Base-by-base conservation (phyloP, 2,113 vertebrate genomes). In the Haplochromis burtoni region DNA sequence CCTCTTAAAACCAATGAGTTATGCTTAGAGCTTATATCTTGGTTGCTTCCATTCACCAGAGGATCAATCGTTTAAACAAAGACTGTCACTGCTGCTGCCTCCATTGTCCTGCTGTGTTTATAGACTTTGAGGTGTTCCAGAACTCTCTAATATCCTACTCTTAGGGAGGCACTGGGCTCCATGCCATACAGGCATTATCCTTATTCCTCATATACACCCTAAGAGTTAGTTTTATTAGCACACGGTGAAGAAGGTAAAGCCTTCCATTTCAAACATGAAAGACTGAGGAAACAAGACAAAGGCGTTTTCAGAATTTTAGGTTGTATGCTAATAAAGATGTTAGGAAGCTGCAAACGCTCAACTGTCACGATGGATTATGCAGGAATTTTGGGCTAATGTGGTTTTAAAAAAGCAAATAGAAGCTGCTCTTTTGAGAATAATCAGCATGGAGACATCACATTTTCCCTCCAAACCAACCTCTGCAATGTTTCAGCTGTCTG, bases 101-200 rank as follows among this genome's bases (percentile, higher is more conserved):
- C 66, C 55, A 83, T 66, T 84, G 81, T 91, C 87, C 88, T 73
- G 86, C 85, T 80, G 83, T 68, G 61, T 88, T 94, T 88, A 95
- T 93, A 89, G 78, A 93, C 59, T 78, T 71, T 95, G 95, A 95
- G 94, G 90, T 91, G 87, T 95, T 94, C 93, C 94, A 96, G 93
- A 92, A 81, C 87, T 91, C 83, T 89, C 86, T 80, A 90, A 94
- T 93, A 95, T 95, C 90, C 93, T 91, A 87, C 82, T 89, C 91
- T 90, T 89, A 91, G 21, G 92, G 92, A 94, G 92, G 87, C 89
- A 85, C 80, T 78, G 71, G 91, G 93, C 92, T 45, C 71, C 31
- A 82, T 51, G 88, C 91, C 91, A 93, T n/a, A 26, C 84, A 79
- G 59, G 76, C 80, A 84, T 89, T 26, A 80, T 85, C 90, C 78